Conservation (phyloP, 92 coral and sea anemone genomes). For the Porites cylindrica region DNA sequence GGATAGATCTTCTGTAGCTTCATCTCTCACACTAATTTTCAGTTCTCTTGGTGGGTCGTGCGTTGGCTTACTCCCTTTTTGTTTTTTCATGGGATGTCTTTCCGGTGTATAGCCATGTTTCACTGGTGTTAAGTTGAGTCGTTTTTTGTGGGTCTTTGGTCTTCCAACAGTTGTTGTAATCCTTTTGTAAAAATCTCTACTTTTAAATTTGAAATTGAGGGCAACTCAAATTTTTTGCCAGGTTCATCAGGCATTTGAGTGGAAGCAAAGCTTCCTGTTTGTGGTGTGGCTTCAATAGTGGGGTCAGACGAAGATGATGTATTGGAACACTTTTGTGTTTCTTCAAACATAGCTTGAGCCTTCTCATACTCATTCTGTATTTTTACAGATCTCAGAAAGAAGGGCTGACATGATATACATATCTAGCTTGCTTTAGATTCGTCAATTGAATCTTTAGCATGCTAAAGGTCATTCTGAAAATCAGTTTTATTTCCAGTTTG, state of each 20-base stretch:
- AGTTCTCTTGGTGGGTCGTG: no score
- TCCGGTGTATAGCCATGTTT: no score
- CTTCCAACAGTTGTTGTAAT: neutral
- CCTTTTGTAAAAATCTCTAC: conserved; percentile 6
- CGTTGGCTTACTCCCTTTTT: no score
- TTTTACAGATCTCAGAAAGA: conserved; percentile 33
- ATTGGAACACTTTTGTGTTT: neutral
- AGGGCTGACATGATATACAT: conserved; percentile 32
- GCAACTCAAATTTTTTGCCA: neutral
- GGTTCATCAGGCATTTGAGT: no score
- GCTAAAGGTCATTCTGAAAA: conserved; percentile 21
- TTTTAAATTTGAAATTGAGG: neutral
- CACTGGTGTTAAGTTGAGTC: no score
- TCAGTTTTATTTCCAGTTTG: conserved; percentile 17
- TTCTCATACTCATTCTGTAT: conserved; percentile 32
- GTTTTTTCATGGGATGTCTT: no score
- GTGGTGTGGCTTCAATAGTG: no score
- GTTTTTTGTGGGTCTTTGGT: neutral
- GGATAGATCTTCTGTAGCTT: no score
- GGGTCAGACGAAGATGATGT: neutral
- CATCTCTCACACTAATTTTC: no score
- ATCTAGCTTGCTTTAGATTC: neutral
- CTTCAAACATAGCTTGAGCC: conserved; percentile 17
- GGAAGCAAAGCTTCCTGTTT: no score
- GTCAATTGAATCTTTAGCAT: neutral